phyloP scores from a whole-genome alignment of 1,140 invertebrate species.

The Tetraneura akinire region DNA sequence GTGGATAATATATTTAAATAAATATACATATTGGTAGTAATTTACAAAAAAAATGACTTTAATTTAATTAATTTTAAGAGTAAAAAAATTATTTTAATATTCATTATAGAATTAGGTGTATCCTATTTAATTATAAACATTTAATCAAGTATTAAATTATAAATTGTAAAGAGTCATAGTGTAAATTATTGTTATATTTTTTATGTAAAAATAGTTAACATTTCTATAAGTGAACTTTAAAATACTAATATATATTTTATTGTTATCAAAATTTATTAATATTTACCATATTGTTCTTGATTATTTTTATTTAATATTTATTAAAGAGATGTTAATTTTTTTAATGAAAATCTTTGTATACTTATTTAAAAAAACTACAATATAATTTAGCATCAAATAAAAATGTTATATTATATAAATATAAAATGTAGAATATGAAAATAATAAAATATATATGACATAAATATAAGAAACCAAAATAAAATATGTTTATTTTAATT shows the following conservation, averaged over 20 bases:
- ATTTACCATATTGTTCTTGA: not conserved
- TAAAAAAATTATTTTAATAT: not conserved
- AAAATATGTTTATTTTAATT: too few relatives aligned
- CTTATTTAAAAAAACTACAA: not conserved
- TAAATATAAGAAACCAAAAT: too few relatives aligned
- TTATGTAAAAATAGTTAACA: not conserved
- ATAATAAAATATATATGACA: too few relatives aligned
- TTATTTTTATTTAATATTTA: not conserved
- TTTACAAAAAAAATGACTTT: too few relatives aligned
- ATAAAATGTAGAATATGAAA: too few relatives aligned
- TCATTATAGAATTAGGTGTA: not conserved
- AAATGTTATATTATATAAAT: not conserved
- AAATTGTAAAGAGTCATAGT: not conserved
- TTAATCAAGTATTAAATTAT: conserved; percentile 1
- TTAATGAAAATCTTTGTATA: not conserved
- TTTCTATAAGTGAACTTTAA: not conserved
- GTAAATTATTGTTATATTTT: not conserved
- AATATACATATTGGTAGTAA: not conserved
- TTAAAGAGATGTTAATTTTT: not conserved
- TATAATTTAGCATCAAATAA: conserved; percentile 20
- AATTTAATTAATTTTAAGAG: not conserved
- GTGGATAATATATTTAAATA: not conserved
- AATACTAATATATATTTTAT: not conserved
- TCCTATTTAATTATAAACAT: not conserved
- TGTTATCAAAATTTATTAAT: not conserved